A percentile compares a stretch with the other conserved stretches of the same genome.
These are phyloP conservation scores for Actinia equina DNA, from an alignment of 64 coral and sea anemone species.

Conservation along the genomic window DNA sequence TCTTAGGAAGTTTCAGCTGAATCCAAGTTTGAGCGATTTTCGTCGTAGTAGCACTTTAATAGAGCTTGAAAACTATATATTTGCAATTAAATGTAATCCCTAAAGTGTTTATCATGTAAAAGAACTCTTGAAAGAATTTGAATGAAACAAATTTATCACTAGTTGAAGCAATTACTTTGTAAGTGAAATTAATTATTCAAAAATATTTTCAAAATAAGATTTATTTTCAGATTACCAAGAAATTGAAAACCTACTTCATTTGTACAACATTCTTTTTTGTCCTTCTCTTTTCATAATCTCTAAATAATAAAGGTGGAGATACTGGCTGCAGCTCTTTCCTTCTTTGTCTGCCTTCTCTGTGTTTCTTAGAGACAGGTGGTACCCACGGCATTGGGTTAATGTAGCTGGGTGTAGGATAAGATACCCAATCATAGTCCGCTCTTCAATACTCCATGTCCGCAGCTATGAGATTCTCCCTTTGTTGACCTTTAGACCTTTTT, in stretches of 20 bases:
- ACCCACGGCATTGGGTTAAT: constrained; percentile 86
- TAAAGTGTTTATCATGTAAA: too few species aligned
- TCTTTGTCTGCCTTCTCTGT: constrained; percentile 41
- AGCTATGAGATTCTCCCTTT: constrained; percentile 56
- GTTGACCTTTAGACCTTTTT: constrained; percentile 47
- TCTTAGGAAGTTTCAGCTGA: too few species aligned
- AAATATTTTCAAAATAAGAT: too few species aligned
- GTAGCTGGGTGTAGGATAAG: constrained; percentile 79
- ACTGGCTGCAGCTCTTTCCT: constrained; percentile 57
- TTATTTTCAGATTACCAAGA: too few species aligned
- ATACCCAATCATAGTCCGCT: constrained; percentile 87
- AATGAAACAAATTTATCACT: too few species aligned
- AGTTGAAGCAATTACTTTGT: too few species aligned
- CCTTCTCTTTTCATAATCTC: constrained; percentile 78
- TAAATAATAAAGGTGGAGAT: constrained; percentile 81
- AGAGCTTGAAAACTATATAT: too few species aligned
- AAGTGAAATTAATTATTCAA: too few species aligned
- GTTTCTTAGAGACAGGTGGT: constrained; percentile 54
- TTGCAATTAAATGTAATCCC: too few species aligned
- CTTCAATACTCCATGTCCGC: constrained; percentile 66
- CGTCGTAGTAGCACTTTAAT: too few species aligned
- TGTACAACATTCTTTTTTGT: background rate
- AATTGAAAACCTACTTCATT: background rate
- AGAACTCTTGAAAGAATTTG: too few species aligned
- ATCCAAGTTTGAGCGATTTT: too few species aligned